Percentiles rank a stretch among this genome's conserved stretches.
Conservation (phyloP, 2,113 vertebrate species). For the Callipepla squamata region DNA sequence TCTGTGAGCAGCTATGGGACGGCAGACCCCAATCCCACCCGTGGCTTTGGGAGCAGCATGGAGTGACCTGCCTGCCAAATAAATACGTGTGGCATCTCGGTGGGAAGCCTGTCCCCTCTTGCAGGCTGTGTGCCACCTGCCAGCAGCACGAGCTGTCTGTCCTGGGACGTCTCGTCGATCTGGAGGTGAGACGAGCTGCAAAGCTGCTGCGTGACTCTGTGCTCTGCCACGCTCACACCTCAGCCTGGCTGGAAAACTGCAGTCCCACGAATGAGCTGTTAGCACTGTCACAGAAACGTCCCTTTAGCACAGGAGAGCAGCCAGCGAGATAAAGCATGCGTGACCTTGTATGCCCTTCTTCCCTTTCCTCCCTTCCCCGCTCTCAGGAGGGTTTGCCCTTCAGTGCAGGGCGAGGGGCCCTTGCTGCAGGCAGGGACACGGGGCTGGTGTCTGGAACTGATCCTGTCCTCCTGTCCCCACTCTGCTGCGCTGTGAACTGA, state of each 20-base stretch:
- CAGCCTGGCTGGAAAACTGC: background rate
- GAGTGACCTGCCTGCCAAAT: background rate
- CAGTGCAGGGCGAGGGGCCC: background rate
- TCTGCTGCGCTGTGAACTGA: background rate
- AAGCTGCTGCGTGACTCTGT: background rate
- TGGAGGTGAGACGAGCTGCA: conserved; percentile 16
- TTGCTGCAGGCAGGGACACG: background rate
- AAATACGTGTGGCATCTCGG: background rate
- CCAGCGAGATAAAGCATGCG: background rate
- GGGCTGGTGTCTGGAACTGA: background rate
- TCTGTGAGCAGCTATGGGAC: background rate
- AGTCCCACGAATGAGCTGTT: background rate
- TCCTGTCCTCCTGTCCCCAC: background rate
- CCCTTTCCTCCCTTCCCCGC: background rate
- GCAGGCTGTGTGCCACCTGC: background rate
- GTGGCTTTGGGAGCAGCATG: accelerated
- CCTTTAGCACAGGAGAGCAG: background rate
- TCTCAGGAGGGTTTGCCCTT: background rate
- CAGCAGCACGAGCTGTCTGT: background rate
- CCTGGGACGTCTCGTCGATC: background rate
- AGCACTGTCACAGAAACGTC: background rate
- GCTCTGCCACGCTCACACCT: conserved; percentile 17
- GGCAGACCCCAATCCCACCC: background rate
- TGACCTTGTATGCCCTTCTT: conserved; percentile 31
- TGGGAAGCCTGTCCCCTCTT: background rate